These are phyloP conservation scores for Lepus timidus DNA, from an alignment of 2,113 vertebrate genomes.

Conservation along the genomic window DNA sequence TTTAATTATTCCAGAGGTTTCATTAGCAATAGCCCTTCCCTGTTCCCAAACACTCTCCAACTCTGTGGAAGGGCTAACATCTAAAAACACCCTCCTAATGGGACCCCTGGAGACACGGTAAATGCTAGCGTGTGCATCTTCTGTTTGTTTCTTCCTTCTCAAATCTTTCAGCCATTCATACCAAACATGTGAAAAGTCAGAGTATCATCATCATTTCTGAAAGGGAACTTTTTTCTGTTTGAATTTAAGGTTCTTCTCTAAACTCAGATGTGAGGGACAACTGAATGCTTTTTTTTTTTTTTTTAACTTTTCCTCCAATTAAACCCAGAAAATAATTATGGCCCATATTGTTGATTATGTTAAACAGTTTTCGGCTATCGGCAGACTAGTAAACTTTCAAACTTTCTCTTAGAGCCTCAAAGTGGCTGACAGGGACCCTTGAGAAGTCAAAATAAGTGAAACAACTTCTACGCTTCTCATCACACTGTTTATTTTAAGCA, in stretches of 20 bases:
- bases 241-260: constrained; percentile 36
- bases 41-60: not conserved
- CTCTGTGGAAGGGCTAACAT: not conserved
- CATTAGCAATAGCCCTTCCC: not conserved
- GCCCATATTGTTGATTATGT: not conserved
- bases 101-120: constrained; percentile 15
- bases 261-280: not conserved
- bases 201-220: not conserved
- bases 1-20: constrained; percentile 61
- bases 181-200: not conserved
- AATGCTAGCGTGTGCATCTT: not conserved
- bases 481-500: constrained; percentile 12
- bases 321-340: not conserved
- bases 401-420: constrained; percentile 38
- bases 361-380: not conserved
- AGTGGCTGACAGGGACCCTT: not conserved
- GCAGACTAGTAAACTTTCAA: constrained; percentile 16
- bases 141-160: not conserved
- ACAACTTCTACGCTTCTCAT: not conserved
- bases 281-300: not conserved
- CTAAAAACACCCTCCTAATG: constrained; percentile 45
- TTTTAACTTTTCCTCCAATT: not conserved
- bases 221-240: not conserved
- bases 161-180: not conserved
- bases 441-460: constrained; percentile 23